These are phyloP conservation scores for Melinaea menophilus DNA, from an alignment of 2,888 invertebrate genomes.

Conservation along the genomic window DNA sequence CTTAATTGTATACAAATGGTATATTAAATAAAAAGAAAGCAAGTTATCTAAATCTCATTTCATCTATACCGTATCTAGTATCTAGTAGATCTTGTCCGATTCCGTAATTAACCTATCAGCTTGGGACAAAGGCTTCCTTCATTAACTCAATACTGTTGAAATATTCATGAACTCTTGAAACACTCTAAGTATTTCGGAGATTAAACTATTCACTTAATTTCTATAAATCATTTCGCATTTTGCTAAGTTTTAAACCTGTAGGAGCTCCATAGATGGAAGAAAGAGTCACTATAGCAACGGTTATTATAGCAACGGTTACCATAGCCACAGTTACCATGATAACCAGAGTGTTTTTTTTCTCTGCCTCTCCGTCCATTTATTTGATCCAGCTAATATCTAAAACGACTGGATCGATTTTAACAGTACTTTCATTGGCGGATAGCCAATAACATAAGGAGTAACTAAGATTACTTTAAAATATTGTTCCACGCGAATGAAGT, in stretches of 20 bases:
- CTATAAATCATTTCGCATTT: not conserved
- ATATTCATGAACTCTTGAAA: constrained; percentile 59
- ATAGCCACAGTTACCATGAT: too few species aligned
- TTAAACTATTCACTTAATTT: constrained; percentile 9
- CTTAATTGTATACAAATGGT: not conserved
- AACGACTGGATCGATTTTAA: too few species aligned
- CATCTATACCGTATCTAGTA: constrained; percentile 25
- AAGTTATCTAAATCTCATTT: constrained; percentile 3
- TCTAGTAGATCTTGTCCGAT: constrained; percentile 40
- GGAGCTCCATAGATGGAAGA: too few species aligned
- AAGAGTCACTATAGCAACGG: too few species aligned
- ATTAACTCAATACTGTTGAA: constrained; percentile 67
- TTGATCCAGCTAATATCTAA: too few species aligned
- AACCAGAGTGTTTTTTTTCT: too few species aligned
- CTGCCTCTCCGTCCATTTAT: too few species aligned
- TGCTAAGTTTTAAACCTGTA: too few species aligned
- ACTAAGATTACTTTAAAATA: too few species aligned
- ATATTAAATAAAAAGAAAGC: not conserved
- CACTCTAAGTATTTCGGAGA: constrained; percentile 18
- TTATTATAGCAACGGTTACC: too few species aligned
- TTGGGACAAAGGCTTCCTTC: constrained; percentile 66
- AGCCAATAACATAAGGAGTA: too few species aligned
- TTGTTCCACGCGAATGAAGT: not conserved
- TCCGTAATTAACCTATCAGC: constrained; percentile 65
- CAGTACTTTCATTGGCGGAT: too few species aligned